Evolutionary conservation across 2,888 invertebrate genomes (phyloP), one percentile per base, ranked within the genome.

Genomic region (Aphelenchoides bicaudatus): DNA sequence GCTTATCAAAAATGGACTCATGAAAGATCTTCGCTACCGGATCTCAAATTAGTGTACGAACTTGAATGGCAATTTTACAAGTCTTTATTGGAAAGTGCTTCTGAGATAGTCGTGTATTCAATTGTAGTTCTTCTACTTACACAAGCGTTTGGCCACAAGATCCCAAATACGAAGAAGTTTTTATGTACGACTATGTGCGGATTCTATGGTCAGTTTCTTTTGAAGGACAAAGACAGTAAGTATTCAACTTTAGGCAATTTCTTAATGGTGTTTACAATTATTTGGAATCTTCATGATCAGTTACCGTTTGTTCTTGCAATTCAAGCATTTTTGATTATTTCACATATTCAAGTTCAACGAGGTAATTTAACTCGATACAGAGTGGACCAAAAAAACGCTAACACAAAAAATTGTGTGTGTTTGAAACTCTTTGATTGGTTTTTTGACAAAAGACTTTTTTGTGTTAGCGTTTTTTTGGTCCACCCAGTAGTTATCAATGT

Each of bases 1-100:
- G 87, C 90, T 0, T 90, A 89, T 78, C 73, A 77, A 28, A 79
- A 78, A 37, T 78, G 80, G 85, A 71, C 89, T 49, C 58, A 63
- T 8, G 67, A 72, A 37, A 61, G 69, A 30, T 66, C 68, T 31
- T 65, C 43, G 6, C 25, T 29, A n/a, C 27, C 34, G 19, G 58
- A 57, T 31, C 16, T 5, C 29, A 68, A n/a, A 63, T 65, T 56
- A 69, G 78, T 2, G 60, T 43, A 78, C 29, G 80, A 80, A n/a
- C 61, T 81, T 16, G 81, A 81, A 60, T 71, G 76, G 72, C 74
- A 73, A 28, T 72, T 80, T 39, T 80, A 80, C 62, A 50, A 66
- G 43, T 65, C 57, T 23, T 39, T 67, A 21, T 21, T 67, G 13
- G 52, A 66, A 47, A 66, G 66, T 27, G 27, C 39, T 5, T 28